phyloP scores from a whole-genome alignment of 2,888 invertebrate genomes.

The Oxycera nigricornis region DNA sequence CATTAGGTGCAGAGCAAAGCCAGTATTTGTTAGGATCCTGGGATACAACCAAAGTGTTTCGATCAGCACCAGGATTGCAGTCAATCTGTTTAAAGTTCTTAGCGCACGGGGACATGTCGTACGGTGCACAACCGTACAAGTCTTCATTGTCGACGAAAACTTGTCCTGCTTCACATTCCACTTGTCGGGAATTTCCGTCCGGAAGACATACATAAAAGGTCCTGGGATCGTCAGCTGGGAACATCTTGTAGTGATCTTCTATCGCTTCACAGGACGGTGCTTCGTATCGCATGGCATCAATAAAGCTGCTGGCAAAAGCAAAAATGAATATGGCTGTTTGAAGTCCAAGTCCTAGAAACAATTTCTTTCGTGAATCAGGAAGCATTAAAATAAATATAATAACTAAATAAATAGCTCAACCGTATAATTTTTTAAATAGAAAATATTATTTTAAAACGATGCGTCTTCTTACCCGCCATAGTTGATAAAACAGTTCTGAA shows the following conservation, averaged over 20 bases:
- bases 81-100: neutral
- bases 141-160: neutral
- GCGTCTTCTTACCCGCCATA: neutral
- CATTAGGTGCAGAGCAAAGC: constrained; percentile 22
- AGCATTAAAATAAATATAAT: too few relatives aligned
- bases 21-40: constrained; percentile 1
- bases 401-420: neutral
- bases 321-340: neutral
- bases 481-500: neutral
- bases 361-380: too few relatives aligned
- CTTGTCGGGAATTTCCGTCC: neutral
- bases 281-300: neutral
- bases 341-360: neutral
- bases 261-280: constrained; percentile 11
- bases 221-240: constrained; percentile 8
- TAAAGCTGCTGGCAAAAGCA: neutral
- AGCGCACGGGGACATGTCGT: neutral
- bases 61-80: neutral
- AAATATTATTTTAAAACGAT: neutral
- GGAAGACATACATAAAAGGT: constrained; percentile 33
- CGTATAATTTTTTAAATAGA: too few relatives aligned
- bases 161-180: neutral
- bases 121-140: constrained; percentile 9
- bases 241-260: constrained; percentile 10
- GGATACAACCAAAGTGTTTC: neutral